phyloP scores from a whole-genome alignment of 2,113 vertebrate genomes.

The Psophia crepitans region DNA sequence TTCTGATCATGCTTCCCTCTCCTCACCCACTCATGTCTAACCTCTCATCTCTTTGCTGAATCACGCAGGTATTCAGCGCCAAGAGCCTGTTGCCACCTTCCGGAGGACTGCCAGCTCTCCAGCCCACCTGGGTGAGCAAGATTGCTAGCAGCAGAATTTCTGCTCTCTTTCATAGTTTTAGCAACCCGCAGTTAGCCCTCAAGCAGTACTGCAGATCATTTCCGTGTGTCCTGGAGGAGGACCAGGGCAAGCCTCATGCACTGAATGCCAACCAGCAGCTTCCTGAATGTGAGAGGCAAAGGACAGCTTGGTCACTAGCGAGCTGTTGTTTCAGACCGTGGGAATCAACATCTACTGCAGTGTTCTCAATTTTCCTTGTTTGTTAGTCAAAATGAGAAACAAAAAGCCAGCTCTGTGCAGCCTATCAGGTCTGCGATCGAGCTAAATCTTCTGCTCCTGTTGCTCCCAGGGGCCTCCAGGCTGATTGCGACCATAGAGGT shows the following conservation, averaged over 20 bases:
- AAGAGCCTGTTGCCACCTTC: constrained; percentile 63
- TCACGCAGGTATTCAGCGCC: constrained; percentile 70
- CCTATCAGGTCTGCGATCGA: rapidly evolving
- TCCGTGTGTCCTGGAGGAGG: neutral
- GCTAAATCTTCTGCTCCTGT: neutral
- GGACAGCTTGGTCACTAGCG: neutral
- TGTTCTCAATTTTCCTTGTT: neutral
- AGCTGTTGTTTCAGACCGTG: neutral
- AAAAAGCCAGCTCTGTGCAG: neutral
- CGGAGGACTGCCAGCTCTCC: constrained; percentile 68
- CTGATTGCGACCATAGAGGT: neutral
- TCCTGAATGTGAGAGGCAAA: neutral
- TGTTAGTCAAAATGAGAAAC: neutral
- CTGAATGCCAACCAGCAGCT: neutral
- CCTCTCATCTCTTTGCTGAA: neutral
- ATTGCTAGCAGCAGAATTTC: neutral
- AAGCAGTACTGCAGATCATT: neutral
- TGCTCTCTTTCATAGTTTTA: neutral
- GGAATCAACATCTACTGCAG: neutral
- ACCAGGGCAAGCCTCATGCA: neutral
- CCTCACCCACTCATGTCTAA: rapidly evolving
- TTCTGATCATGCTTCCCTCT: rapidly evolving
- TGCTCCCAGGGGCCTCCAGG: neutral
- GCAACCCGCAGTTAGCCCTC: neutral
- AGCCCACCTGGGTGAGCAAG: constrained; percentile 71